phyloP scores from a whole-genome alignment of 2,113 vertebrate genomes.

The Corythornis madagascariensis region DNA sequence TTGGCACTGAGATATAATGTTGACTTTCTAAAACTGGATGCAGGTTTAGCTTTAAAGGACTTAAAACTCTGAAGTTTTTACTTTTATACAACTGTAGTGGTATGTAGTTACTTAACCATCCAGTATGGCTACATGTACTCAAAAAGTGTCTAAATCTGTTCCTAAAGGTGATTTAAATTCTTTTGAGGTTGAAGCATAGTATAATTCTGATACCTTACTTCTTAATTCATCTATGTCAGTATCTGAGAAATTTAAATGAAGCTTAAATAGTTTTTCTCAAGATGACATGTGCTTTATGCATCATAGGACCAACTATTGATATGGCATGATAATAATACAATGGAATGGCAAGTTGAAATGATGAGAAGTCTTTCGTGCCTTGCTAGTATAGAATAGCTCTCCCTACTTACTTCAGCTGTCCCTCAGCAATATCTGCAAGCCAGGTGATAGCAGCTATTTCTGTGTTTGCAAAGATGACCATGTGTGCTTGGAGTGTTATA shows the following conservation, averaged over 20 bases:
- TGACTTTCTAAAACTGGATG: not conserved
- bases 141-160: not conserved
- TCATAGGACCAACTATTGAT: constrained; percentile 32
- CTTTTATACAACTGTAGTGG: not conserved
- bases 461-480: constrained; percentile 55
- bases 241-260: not conserved
- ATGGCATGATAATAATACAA: constrained; percentile 56
- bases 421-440: constrained; percentile 51
- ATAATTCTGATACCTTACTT: not conserved
- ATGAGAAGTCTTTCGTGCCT: constrained; percentile 63
- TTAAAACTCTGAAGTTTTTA: not conserved
- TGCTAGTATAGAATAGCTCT: constrained; percentile 57
- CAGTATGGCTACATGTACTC: not conserved
- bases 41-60: not conserved
- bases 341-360: constrained; percentile 63
- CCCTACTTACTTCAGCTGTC: constrained; percentile 65
- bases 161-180: not conserved
- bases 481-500: constrained; percentile 2
- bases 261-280: not conserved
- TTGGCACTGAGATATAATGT: not conserved
- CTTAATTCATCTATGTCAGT: not conserved
- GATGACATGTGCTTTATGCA: constrained; percentile 38
- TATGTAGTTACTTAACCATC: not conserved
- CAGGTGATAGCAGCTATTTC: constrained; percentile 70
- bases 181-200: not conserved